phyloP scores from a whole-genome alignment of 2,113 vertebrate species.

The Acanthisitta chloris region DNA sequence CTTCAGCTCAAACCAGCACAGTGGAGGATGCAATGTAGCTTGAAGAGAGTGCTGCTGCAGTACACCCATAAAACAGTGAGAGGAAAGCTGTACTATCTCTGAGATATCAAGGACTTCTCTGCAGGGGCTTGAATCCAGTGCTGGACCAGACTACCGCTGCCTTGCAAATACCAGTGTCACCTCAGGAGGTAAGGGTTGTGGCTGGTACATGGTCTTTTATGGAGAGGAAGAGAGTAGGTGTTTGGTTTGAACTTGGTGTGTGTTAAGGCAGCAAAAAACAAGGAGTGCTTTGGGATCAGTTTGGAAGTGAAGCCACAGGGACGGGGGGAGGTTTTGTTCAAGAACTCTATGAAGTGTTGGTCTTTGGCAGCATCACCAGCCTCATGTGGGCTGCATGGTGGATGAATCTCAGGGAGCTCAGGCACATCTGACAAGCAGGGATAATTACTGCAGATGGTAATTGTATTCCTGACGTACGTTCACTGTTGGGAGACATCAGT shows the following conservation, averaged over 20 bases:
- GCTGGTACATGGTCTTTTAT: accelerated
- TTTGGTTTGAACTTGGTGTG: neutral
- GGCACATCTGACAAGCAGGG: neutral
- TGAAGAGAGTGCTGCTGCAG: neutral
- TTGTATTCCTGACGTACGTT: neutral
- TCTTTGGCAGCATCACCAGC: neutral
- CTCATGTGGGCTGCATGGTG: neutral
- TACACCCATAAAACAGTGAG: neutral
- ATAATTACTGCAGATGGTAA: neutral
- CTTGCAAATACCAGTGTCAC: neutral
- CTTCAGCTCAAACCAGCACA: no score
- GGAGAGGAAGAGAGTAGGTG: neutral
- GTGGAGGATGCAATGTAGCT: neutral
- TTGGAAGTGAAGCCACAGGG: neutral
- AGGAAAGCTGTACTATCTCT: neutral
- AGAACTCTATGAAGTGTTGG: neutral
- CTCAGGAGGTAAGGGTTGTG: neutral
- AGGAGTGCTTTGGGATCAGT: neutral
- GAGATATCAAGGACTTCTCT: neutral
- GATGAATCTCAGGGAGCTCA: neutral
- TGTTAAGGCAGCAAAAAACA: neutral
- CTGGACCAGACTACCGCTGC: neutral
- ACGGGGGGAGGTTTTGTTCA: neutral
- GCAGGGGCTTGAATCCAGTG: neutral
- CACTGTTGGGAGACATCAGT: neutral